A percentile compares a stretch with the other conserved stretches of the same genome.
Conservation (phyloP, 2,888 invertebrate species). For the Drosophila borealis region DNA sequence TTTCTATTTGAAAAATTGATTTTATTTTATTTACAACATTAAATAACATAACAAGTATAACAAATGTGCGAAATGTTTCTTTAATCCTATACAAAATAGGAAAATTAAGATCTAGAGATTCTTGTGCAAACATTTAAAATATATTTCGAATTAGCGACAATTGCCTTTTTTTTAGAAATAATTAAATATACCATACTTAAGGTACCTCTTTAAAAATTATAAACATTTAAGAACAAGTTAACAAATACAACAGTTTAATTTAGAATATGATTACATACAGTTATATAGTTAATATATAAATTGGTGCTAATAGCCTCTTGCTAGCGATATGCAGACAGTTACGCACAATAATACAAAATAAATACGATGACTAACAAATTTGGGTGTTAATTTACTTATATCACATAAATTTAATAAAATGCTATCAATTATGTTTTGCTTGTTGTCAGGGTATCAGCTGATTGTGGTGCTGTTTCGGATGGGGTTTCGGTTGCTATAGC, state of each 20-base stretch:
- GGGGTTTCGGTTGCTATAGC: no score
- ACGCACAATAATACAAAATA: conserved; percentile 10
- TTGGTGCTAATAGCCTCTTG: conserved; percentile 36
- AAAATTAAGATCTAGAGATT: no score
- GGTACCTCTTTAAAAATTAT: background rate
- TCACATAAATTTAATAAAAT: conserved; percentile 23
- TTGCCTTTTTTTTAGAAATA: no score
- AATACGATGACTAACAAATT: conserved; percentile 26
- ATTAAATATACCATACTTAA: no score
- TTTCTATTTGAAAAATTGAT: no score
- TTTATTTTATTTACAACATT: no score
- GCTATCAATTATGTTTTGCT: conserved; percentile 5
- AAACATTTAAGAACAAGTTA: background rate
- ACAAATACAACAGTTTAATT: background rate
- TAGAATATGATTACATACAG: background rate
- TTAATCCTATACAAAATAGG: no score
- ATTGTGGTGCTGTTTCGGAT: background rate
- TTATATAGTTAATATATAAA: background rate
- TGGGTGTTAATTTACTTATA: conserved; percentile 18
- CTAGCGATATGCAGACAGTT: conserved; percentile 3
- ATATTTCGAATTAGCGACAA: no score
- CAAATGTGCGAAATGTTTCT: no score
- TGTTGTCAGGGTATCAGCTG: background rate
- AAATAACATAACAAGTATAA: no score
- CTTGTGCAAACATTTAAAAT: no score